Percentiles rank a stretch among this genome's conserved stretches.
These are phyloP conservation scores for Calephelis perditalis DNA, from an alignment of 2,888 invertebrate genomes.

Conservation along the genomic window DNA sequence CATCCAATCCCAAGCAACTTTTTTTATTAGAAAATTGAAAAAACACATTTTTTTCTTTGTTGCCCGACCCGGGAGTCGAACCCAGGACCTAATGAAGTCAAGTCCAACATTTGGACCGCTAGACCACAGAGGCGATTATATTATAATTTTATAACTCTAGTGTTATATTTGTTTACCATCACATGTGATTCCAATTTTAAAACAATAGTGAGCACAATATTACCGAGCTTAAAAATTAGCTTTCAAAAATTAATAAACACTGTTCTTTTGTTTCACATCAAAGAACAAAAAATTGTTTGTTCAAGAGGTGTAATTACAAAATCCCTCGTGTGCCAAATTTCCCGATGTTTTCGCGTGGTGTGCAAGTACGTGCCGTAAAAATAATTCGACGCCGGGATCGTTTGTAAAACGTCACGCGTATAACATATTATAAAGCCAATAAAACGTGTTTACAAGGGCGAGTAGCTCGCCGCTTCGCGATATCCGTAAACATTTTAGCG, in stretches of 20 bases:
- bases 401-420: slow-evolving; percentile 66
- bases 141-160: no score
- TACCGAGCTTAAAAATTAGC: no score
- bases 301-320: slow-evolving; percentile 69
- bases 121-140: no score
- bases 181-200: no score
- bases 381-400: slow-evolving; percentile 75
- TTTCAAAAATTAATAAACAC: neutral
- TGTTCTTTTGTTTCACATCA: slow-evolving; percentile 33
- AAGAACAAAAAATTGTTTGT: slow-evolving; percentile 58
- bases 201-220: no score
- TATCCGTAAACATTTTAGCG: slow-evolving; percentile 77
- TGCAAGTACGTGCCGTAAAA: slow-evolving; percentile 73
- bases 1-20: no score
- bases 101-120: no score
- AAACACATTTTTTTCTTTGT: no score
- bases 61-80: no score
- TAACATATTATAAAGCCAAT: slow-evolving; percentile 69
- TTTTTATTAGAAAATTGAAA: no score
- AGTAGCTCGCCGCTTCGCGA: slow-evolving; percentile 67
- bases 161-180: slow-evolving; percentile 40
- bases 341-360: slow-evolving; percentile 60
- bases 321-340: slow-evolving; percentile 66
- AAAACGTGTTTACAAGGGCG: slow-evolving; percentile 49
- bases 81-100: no score